Evolutionary conservation across 2,113 vertebrate species (phyloP), one percentile per base, ranked within the genome.

Genomic region (Dunckerocampus dactyliophorus): DNA sequence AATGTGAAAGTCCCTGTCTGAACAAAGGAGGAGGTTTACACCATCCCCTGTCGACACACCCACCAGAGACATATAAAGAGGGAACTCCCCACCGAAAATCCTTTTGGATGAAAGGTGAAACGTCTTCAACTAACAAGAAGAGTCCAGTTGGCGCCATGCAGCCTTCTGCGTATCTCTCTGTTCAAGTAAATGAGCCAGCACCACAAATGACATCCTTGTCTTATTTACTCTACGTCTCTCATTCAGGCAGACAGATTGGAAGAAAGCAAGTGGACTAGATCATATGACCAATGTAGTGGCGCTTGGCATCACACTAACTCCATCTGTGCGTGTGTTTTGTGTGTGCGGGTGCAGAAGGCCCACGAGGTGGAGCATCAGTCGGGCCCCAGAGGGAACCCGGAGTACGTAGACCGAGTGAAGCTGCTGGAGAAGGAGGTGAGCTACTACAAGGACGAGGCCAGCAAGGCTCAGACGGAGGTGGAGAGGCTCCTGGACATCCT

Each of bases 401-500:
- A 99, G 65, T 92, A 94, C 58, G 84, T 91, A 79, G 96, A 99
- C 71, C 92, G 93, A 45, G 89, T 97, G 28, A 98, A 96, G 64
- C 92, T 96, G 65, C 91, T 99, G 61, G 97, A 99, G 84, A 98
- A 98, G 80, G 97, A 99, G 69, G 92, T 96, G 21, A 83, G 88
- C 1, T 98, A 93, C 86, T 98, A 92, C 75, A 95, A 97, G 54
- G 96, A 98, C 4, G 96, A 98, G 77, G 93, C 93, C 48, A 88
- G 84, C 74, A 98, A 98, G 86, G 88, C 95, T 63, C 95, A 98
- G 87, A 82, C 93, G 0, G 97, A 99, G 84, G 94, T 97, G 66
- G 95, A 99, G 84, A 89, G 97, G 73, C 91, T 99, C 66, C 88
- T 99, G 77, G 95, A 98, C 87, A 99, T 98, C 85, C 92, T 99